Evolutionary conservation across 2,888 invertebrate species (phyloP).

Genomic region (Catocala fraxini): DNA sequence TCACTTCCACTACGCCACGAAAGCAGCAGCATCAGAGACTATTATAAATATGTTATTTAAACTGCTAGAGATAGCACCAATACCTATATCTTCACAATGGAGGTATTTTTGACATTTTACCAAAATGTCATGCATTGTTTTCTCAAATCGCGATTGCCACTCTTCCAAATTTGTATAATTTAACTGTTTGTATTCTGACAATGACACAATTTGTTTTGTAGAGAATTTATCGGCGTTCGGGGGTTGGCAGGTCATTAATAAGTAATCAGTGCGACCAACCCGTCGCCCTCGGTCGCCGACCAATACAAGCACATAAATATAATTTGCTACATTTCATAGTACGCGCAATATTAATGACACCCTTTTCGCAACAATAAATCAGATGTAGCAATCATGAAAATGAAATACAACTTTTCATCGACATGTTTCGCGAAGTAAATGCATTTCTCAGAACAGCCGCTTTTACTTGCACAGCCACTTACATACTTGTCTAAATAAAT

Average conservation of each 20-base stretch:
- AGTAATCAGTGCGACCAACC: constrained; percentile 75
- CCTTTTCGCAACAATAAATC: constrained; percentile 53
- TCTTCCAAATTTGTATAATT: constrained; percentile 19
- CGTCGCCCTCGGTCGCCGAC: constrained; percentile 36
- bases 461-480: no score
- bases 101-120: no score
- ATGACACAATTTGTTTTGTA: constrained; percentile 64
- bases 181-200: constrained; percentile 54
- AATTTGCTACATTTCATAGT: constrained; percentile 47
- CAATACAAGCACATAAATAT: constrained; percentile 46
- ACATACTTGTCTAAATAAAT: no score
- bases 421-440: neutral
- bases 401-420: constrained; percentile 40
- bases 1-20: no score
- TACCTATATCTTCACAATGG: no score
- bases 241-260: constrained; percentile 74
- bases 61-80: no score
- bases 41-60: no score
- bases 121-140: no score
- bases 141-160: no score
- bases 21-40: no score
- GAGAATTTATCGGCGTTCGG: constrained; percentile 69
- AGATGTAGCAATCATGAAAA: constrained; percentile 51
- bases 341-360: constrained; percentile 55
- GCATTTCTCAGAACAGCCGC: no score